phyloP scores from a whole-genome alignment of 2,113 vertebrate species.

The Potamarius usumacintae region DNA sequence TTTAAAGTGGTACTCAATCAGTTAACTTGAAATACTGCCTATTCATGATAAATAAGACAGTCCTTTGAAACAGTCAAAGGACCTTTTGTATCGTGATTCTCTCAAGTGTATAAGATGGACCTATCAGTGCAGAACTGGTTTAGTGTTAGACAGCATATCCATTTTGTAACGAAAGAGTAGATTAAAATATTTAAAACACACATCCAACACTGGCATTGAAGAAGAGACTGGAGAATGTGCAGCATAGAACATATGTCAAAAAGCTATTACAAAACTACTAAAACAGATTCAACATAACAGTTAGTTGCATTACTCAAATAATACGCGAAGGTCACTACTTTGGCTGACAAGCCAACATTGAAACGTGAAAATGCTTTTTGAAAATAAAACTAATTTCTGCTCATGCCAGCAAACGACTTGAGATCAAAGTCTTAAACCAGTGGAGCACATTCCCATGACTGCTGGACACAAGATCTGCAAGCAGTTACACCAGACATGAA shows the following conservation, averaged over 20 bases:
- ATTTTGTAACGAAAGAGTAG: slow-evolving; percentile 1
- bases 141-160: slow-evolving; percentile 50
- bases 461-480: neutral
- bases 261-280: slow-evolving; percentile 12
- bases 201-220: neutral
- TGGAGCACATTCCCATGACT: neutral
- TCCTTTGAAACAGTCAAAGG: neutral
- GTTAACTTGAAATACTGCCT: slow-evolving; percentile 35
- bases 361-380: neutral
- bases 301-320: neutral
- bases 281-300: neutral
- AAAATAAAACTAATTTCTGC: neutral
- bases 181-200: slow-evolving; percentile 4
- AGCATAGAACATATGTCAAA: neutral
- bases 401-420: neutral
- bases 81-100: neutral
- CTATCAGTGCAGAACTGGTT: slow-evolving; percentile 42
- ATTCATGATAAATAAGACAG: slow-evolving; percentile 12
- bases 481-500: neutral
- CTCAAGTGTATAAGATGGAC: neutral
- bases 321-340: neutral
- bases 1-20: slow-evolving; percentile 15
- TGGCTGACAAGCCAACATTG: neutral
- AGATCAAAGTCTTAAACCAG: neutral
- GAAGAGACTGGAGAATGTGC: slow-evolving; percentile 2